phyloP scores from a whole-genome alignment of 2,888 invertebrate genomes.

The Euphydryas editha region DNA sequence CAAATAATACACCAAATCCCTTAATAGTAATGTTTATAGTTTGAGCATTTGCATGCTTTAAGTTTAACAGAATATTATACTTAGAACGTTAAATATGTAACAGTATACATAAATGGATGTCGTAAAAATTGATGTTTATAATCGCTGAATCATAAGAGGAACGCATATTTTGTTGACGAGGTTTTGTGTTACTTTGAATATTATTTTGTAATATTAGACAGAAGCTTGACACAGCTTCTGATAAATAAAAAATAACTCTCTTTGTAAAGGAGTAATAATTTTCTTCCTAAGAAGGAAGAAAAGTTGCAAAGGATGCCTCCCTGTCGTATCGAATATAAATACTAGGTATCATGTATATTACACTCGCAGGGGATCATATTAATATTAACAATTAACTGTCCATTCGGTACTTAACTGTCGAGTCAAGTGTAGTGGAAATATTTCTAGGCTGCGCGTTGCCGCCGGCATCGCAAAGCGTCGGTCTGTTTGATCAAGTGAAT shows the following conservation, averaged over 20 bases:
- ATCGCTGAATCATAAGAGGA: too few species aligned
- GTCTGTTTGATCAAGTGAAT: conserved; percentile 65
- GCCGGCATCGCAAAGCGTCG: conserved; percentile 64
- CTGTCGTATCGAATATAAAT: conserved; percentile 4
- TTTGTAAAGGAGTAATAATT: neutral
- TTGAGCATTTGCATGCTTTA: conserved; percentile 12
- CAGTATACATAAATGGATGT: neutral
- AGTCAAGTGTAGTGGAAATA: conserved; percentile 67
- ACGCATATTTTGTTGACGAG: too few species aligned
- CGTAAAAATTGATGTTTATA: too few species aligned
- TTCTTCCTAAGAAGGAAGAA: neutral
- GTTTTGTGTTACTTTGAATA: too few species aligned
- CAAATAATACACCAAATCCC: conserved; percentile 18
- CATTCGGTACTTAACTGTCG: conserved; percentile 46
- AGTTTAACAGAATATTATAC: conserved; percentile 1
- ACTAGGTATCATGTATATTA: conserved; percentile 1
- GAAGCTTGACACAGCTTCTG: neutral
- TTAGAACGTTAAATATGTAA: neutral
- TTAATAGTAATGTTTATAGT: conserved; percentile 6
- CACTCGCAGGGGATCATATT: conserved; percentile 28
- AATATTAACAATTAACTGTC: conserved; percentile 36
- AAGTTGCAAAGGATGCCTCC: neutral
- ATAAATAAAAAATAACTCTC: neutral
- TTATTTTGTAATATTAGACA: neutral
- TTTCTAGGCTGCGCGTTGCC: conserved; percentile 58